These are phyloP conservation scores for Ascidia mentula DNA, from an alignment of 23 tunicate species.

Conservation along the genomic window DNA sequence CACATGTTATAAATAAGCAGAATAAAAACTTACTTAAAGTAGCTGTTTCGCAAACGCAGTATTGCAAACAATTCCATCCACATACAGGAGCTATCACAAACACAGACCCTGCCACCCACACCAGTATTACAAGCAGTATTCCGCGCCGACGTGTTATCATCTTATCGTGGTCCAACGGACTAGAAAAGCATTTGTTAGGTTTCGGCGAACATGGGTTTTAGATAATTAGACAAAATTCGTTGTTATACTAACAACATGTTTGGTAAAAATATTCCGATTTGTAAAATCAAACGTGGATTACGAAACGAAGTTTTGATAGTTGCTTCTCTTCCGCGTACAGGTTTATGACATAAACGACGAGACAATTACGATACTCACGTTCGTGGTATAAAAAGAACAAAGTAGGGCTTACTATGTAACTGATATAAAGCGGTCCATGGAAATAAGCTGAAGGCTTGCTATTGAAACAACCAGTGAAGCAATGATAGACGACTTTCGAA, in stretches of 20 bases:
- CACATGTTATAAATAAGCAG: too few relatives aligned
- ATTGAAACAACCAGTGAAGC: conserved; percentile 26
- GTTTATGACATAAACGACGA: too few relatives aligned
- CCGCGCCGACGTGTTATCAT: neutral
- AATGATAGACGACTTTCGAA: conserved; percentile 21
- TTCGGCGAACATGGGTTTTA: too few relatives aligned
- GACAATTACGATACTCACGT: too few relatives aligned
- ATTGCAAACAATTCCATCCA: conserved; percentile 31
- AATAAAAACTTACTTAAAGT: neutral
- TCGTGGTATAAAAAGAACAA: too few relatives aligned
- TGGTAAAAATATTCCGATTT: too few relatives aligned
- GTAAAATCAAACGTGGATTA: too few relatives aligned
- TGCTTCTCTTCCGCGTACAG: too few relatives aligned
- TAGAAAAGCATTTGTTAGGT: neutral
- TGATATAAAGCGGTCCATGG: conserved; percentile 25
- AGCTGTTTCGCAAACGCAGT: conserved; percentile 37
- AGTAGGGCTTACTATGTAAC: conserved; percentile 27
- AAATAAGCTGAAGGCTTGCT: conserved; percentile 21
- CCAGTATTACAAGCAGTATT: neutral
- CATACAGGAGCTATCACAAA: conserved; percentile 11
- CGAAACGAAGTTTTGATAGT: too few relatives aligned
- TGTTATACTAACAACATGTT: too few relatives aligned
- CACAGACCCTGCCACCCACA: conserved; percentile 8
- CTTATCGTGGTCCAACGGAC: conserved; percentile 31
- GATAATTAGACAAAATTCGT: too few relatives aligned